Percentiles rank a stretch among this genome's conserved stretches.
Conservation (phyloP, 2,888 invertebrate genomes). For the Hydropsyche betteni region DNA sequence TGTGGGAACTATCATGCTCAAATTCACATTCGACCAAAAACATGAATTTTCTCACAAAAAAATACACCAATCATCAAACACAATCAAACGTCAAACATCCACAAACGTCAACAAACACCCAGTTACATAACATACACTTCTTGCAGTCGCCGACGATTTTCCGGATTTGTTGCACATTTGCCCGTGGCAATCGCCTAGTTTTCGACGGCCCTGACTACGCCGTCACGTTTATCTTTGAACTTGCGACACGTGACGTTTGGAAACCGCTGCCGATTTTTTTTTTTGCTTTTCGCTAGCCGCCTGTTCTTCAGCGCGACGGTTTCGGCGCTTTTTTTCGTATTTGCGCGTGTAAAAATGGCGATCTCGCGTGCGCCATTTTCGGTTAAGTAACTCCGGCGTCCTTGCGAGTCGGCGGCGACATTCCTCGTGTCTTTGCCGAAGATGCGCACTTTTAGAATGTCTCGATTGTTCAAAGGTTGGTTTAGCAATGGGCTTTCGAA, state of each 20-base stretch:
- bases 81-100: too few relatives aligned
- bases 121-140: too few relatives aligned
- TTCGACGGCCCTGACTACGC: conserved; percentile 23
- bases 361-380: not conserved
- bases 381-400: conserved; percentile 16
- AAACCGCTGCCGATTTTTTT: not conserved
- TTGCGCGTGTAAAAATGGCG: too few relatives aligned
- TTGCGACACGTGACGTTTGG: conserved; percentile 24
- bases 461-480: too few relatives aligned
- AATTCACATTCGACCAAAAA: too few relatives aligned
- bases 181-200: conserved; percentile 32
- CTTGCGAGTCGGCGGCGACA: not conserved
- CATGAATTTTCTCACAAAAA: too few relatives aligned
- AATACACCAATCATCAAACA: too few relatives aligned
- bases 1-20: too few relatives aligned
- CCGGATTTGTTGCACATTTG: conserved; percentile 15
- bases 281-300: not conserved
- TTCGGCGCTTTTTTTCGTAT: too few relatives aligned
- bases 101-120: not conserved
- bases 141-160: not conserved
- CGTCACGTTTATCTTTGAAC: conserved; percentile 19
- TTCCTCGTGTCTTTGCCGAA: not conserved
- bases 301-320: not conserved
- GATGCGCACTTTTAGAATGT: not conserved
- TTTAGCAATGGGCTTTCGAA: too few relatives aligned